Percentiles rank a stretch among this genome's conserved stretches.
Evolutionary conservation across 2,797 vertebrate species (phyloP).

Genomic region (Silurus lanzhouensis): DNA sequence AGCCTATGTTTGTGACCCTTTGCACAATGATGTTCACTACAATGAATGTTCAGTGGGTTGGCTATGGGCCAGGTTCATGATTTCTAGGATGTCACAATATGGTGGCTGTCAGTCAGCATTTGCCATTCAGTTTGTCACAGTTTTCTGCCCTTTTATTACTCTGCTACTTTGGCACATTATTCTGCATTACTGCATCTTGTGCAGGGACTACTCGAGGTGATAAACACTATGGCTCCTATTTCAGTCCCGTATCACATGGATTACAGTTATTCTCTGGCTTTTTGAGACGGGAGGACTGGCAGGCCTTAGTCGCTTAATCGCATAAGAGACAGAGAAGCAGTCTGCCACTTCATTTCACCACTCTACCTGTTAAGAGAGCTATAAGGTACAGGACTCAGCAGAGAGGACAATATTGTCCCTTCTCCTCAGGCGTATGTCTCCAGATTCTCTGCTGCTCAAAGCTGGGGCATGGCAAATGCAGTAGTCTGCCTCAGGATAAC

Average conservation of each 20-base stretch:
- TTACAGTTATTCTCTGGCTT: slow-evolving; percentile 48
- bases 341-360: slow-evolving; percentile 46
- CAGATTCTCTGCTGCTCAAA: slow-evolving; percentile 46
- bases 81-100: slow-evolving; percentile 40
- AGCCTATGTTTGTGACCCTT: slow-evolving; percentile 40
- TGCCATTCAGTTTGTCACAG: slow-evolving; percentile 55
- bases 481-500: slow-evolving; percentile 48
- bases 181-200: slow-evolving; percentile 44
- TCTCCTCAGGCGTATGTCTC: slow-evolving; percentile 38
- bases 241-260: slow-evolving; percentile 52
- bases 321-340: slow-evolving; percentile 50
- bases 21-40: slow-evolving; percentile 18
- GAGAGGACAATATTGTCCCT: slow-evolving; percentile 34
- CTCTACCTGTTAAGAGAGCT: slow-evolving; percentile 54
- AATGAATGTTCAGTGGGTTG: slow-evolving; percentile 38
- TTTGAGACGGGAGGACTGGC: slow-evolving; percentile 26
- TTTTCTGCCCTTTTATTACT: slow-evolving; percentile 40
- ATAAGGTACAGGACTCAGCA: slow-evolving; percentile 46
- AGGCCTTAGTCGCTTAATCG: slow-evolving; percentile 49
- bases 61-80: slow-evolving; percentile 33
- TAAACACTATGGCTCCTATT: slow-evolving; percentile 53
- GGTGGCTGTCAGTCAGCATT: slow-evolving; percentile 57
- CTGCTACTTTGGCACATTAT: slow-evolving; percentile 43
- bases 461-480: slow-evolving; percentile 32
- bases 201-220: slow-evolving; percentile 48